These are phyloP conservation scores for Epinotia nisella DNA, from an alignment of 2,888 invertebrate species.

Conservation along the genomic window DNA sequence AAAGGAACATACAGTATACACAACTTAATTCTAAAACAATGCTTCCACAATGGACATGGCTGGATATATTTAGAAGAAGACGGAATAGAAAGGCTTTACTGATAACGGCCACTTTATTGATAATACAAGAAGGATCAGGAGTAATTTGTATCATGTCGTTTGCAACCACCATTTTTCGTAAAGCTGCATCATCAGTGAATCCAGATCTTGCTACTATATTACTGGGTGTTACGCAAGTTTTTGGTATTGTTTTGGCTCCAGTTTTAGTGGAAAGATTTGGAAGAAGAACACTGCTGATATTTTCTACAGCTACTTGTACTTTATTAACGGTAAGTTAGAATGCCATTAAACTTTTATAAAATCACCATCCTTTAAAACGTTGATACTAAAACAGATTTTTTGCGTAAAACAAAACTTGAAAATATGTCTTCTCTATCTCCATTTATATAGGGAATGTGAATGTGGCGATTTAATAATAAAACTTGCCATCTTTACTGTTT, in stretches of 20 bases:
- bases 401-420: too few relatives aligned
- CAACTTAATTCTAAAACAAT: not conserved
- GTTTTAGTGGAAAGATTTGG: conserved; percentile 22
- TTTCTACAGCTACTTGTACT: conserved; percentile 10
- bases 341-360: not conserved
- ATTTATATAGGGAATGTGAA: too few relatives aligned
- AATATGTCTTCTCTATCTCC: too few relatives aligned
- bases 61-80: conserved; percentile 12
- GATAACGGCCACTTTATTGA: conserved; percentile 15
- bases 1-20: conserved; percentile 1
- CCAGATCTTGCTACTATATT: conserved; percentile 24
- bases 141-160: conserved; percentile 5
- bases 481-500: not conserved
- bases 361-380: too few relatives aligned
- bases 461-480: too few relatives aligned
- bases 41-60: not conserved
- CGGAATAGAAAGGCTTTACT: conserved; percentile 9
- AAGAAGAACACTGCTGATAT: conserved; percentile 15
- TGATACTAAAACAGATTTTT: too few relatives aligned
- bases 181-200: conserved; percentile 21
- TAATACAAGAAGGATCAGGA: conserved; percentile 22
- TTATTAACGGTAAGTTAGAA: conserved; percentile 7
- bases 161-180: conserved; percentile 21
- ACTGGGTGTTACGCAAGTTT: conserved; percentile 19
- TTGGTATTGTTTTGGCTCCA: conserved; percentile 8